These are phyloP conservation scores for Oryzias javanicus DNA, from an alignment of 2,113 vertebrate genomes.

Conservation along the genomic window DNA sequence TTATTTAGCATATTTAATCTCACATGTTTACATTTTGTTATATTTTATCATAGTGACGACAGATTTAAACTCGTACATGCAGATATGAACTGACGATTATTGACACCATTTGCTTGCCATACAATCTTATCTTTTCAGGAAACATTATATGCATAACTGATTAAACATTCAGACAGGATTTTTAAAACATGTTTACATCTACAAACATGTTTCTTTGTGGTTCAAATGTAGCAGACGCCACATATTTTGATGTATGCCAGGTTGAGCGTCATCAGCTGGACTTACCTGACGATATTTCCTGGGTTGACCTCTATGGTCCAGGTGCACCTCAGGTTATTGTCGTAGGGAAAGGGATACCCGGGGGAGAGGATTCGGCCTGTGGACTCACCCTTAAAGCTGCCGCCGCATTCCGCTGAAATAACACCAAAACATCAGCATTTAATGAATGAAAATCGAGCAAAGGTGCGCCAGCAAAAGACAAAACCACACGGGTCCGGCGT, in stretches of 20 bases:
- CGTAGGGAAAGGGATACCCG: conserved; percentile 97
- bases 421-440: conserved; percentile 10
- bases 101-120: too few relatives aligned
- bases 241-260: neutral
- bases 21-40: too few relatives aligned
- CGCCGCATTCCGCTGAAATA: conserved; percentile 91
- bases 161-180: too few relatives aligned
- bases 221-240: neutral
- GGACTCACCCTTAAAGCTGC: conserved; percentile 91
- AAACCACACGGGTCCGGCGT: neutral
- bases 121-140: too few relatives aligned
- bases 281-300: conserved; percentile 95
- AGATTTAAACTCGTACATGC: too few relatives aligned
- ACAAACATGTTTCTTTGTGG: neutral
- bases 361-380: conserved; percentile 95
- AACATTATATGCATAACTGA: too few relatives aligned
- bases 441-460: neutral
- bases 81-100: too few relatives aligned
- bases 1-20: too few relatives aligned
- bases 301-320: conserved; percentile 94
- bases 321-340: conserved; percentile 94
- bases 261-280: neutral
- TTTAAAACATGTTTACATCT: too few relatives aligned
- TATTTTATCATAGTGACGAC: too few relatives aligned
- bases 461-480: neutral